Conservation (phyloP, 2,797 vertebrate species). For the Vultur gryphus region DNA sequence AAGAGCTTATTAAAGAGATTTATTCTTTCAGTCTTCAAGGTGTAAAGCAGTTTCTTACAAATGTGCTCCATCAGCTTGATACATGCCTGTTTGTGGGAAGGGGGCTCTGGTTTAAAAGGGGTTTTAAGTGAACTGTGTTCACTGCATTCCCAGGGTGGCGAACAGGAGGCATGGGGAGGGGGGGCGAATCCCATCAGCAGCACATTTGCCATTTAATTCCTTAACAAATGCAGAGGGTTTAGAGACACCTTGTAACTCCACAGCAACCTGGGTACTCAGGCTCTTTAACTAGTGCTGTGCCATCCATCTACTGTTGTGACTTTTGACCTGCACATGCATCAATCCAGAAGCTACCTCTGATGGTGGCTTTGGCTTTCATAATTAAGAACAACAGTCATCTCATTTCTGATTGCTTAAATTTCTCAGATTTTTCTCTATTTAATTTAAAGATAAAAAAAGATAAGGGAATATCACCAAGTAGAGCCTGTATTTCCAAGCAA, state of each 20-base stretch:
- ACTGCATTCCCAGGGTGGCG: neutral
- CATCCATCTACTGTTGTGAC: neutral
- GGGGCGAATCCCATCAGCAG: neutral
- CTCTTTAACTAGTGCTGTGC: neutral
- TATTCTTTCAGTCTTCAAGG: slow-evolving; percentile 54
- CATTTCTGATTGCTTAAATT: neutral
- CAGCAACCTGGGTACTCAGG: neutral
- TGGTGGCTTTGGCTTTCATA: neutral
- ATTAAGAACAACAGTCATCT: neutral
- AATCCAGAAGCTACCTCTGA: neutral
- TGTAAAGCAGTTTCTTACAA: slow-evolving; percentile 30
- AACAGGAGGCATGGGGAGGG: neutral
- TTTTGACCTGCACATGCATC: neutral
- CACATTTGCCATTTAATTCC: neutral
- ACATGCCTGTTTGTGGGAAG: neutral
- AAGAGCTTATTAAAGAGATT: slow-evolving; percentile 69
- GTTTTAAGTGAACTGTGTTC: neutral
- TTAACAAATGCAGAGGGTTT: neutral
- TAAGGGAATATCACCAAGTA: neutral
- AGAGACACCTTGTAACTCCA: neutral
- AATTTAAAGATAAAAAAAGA: neutral
- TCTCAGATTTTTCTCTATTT: neutral
- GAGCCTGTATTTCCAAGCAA: neutral
- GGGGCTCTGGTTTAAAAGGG: neutral
- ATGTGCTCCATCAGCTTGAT: slow-evolving; percentile 33